These are phyloP conservation scores for Brevimyrus niger DNA, from an alignment of 2,113 vertebrate species.

Conservation along the genomic window DNA sequence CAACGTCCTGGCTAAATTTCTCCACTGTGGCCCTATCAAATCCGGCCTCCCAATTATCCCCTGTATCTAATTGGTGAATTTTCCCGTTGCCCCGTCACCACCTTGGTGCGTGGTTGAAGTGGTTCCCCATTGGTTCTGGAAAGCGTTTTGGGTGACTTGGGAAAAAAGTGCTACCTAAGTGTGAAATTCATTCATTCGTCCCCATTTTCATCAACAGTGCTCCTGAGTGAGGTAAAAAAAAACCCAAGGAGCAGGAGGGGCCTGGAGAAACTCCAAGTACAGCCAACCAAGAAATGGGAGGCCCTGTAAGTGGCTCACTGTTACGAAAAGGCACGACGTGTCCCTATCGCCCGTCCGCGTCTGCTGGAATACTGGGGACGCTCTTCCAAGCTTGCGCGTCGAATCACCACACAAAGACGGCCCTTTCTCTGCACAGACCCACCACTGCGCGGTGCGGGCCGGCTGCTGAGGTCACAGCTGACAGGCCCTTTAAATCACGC, in stretches of 20 bases:
- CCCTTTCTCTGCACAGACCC: neutral
- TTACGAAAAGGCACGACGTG: neutral
- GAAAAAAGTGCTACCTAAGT: neutral
- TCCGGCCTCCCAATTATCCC: neutral
- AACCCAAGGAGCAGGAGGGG: neutral
- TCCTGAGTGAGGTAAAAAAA: neutral
- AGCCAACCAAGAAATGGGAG: neutral
- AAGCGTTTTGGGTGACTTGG: neutral
- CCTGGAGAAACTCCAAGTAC: neutral
- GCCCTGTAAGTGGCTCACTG: neutral
- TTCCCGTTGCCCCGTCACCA: neutral
- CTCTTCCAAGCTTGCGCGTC: neutral
- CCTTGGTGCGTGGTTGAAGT: neutral
- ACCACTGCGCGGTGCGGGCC: neutral
- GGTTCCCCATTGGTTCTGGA: neutral
- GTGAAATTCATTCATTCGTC: neutral
- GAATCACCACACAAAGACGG: neutral
- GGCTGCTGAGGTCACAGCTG: conserved; percentile 10
- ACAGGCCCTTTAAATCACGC: neutral
- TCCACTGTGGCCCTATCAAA: neutral
- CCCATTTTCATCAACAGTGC: neutral
- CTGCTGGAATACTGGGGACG: neutral
- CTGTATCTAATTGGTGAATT: neutral
- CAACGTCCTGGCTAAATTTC: neutral
- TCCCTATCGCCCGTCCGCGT: neutral